Conservation (phyloP, 2,113 vertebrate genomes). For the Varanus komodoensis region DNA sequence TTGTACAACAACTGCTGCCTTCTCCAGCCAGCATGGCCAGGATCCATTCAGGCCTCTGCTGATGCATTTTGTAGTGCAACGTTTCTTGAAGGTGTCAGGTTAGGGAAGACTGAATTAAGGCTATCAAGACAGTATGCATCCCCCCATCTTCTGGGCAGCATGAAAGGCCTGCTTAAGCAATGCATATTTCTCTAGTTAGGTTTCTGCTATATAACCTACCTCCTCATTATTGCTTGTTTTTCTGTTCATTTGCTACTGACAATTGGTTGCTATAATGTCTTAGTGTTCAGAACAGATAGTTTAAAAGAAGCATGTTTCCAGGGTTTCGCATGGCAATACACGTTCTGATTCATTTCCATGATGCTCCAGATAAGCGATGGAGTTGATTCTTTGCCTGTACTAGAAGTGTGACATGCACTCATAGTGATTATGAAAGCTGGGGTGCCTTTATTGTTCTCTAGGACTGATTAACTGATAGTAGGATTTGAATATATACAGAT, state of each 20-base stretch:
- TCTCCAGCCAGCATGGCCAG: no score
- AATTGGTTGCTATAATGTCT: not conserved
- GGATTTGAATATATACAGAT: not conserved
- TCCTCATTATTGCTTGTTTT: not conserved
- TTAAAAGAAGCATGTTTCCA: not conserved
- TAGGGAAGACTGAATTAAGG: not conserved
- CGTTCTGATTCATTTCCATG: not conserved
- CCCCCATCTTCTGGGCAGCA: not conserved
- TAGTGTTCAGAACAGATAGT: not conserved
- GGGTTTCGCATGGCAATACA: not conserved
- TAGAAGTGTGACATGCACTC: not conserved
- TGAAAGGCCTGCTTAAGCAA: not conserved
- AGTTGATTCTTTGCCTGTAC: not conserved
- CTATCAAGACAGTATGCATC: not conserved
- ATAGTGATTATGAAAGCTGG: not conserved
- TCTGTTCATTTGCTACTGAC: not conserved
- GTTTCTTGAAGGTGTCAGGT: not conserved
- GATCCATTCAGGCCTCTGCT: no score
- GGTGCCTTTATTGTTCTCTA: not conserved
- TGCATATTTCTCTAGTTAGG: not conserved
- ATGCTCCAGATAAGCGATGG: not conserved
- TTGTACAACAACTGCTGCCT: no score
- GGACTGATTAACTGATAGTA: not conserved
- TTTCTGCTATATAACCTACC: not conserved
- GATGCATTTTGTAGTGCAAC: not conserved